These are phyloP conservation scores for Grapholita molesta DNA, from an alignment of 1,140 invertebrate species.

Conservation along the genomic window DNA sequence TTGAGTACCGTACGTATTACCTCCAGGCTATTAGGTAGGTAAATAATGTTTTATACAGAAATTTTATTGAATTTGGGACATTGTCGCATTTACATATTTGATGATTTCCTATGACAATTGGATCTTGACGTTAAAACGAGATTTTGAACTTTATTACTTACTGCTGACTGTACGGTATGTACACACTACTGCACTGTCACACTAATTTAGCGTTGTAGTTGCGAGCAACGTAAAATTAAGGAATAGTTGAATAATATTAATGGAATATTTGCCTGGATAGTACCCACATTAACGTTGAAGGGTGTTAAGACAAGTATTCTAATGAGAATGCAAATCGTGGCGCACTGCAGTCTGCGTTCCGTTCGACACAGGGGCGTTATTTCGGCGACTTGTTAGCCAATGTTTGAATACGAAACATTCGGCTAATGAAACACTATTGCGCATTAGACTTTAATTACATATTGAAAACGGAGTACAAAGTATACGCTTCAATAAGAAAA, in stretches of 20 bases:
- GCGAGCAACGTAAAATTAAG: background rate
- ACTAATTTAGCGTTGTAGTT: background rate
- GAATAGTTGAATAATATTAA: background rate
- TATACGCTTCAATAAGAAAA: too few species aligned
- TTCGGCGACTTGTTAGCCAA: conserved; percentile 9
- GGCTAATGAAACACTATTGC: background rate
- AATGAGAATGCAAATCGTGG: conserved; percentile 41
- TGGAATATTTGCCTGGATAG: conserved; percentile 18
- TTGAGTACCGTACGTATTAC: background rate
- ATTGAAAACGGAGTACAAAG: too few species aligned
- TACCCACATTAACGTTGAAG: conserved; percentile 30
- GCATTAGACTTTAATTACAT: background rate
- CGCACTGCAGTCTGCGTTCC: conserved; percentile 16
- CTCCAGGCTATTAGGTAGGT: background rate
- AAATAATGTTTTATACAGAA: too few species aligned
- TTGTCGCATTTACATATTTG: too few species aligned
- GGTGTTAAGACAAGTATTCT: conserved; percentile 38
- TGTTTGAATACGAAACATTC: background rate
- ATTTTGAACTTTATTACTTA: too few species aligned
- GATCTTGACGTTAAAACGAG: too few species aligned
- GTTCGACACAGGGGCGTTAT: conserved; percentile 1
- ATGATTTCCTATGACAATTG: too few species aligned
- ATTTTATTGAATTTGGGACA: too few species aligned
- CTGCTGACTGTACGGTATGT: too few species aligned
- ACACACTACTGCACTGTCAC: background rate